phyloP scores from a whole-genome alignment of 1,140 invertebrate genomes.

The Drosophila murphyi region DNA sequence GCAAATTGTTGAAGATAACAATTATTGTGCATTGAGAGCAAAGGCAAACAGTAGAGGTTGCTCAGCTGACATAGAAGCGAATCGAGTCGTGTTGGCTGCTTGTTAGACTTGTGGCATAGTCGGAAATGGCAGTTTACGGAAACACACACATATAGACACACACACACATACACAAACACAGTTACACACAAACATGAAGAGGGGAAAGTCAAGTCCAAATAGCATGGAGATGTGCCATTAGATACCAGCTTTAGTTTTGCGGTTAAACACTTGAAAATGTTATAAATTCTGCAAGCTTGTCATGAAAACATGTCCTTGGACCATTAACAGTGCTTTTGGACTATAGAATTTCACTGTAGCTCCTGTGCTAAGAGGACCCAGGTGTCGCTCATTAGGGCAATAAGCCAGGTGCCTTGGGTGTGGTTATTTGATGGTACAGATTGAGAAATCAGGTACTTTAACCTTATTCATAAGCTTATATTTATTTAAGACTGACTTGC shows the following conservation, averaged over 20 bases:
- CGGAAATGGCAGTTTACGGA: conserved; percentile 81
- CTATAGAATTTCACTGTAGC: conserved; percentile 22
- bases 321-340: conserved; percentile 32
- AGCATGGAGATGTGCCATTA: conserved; percentile 76
- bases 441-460: conserved; percentile 19
- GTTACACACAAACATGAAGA: conserved; percentile 12
- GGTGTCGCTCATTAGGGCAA: conserved; percentile 68
- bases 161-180: conserved; percentile 18
- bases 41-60: conserved; percentile 46
- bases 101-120: conserved; percentile 51
- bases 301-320: conserved; percentile 30
- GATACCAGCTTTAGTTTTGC: conserved; percentile 66
- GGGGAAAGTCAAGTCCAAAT: conserved; percentile 70
- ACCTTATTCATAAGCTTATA: no score
- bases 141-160: conserved; percentile 61
- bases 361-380: conserved; percentile 23
- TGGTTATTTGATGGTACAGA: conserved; percentile 36
- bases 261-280: conserved; percentile 61
- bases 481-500: no score
- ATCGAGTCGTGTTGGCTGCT: conserved; percentile 29
- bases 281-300: conserved; percentile 62
- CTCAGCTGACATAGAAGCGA: conserved; percentile 25
- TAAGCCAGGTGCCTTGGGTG: conserved; percentile 40
- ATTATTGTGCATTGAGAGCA: conserved; percentile 82
- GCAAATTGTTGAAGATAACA: conserved; percentile 83